These are phyloP conservation scores for Bucorvus abyssinicus DNA, from an alignment of 2,797 vertebrate species.

Conservation along the genomic window DNA sequence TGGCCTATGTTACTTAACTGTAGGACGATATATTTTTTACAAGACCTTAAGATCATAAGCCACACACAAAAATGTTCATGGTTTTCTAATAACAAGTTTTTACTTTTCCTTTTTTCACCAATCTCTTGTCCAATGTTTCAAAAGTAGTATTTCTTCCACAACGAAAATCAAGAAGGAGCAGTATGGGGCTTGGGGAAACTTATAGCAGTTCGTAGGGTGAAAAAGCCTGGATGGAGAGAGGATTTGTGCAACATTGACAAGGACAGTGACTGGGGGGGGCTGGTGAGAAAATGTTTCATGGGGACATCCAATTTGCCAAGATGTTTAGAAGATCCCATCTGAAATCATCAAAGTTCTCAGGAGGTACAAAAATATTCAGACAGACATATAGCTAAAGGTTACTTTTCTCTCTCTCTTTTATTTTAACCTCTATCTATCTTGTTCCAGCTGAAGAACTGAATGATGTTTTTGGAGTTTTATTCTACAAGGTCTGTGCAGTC, in stretches of 20 bases:
- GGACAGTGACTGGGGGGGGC: background rate
- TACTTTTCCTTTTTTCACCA: background rate
- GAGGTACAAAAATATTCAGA: background rate
- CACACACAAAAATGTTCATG: background rate
- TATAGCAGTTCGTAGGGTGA: background rate
- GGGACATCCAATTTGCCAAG: background rate
- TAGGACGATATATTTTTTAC: background rate
- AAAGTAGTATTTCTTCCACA: background rate
- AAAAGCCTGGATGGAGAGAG: background rate
- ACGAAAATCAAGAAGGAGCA: background rate
- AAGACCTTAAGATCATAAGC: background rate
- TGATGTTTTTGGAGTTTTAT: background rate
- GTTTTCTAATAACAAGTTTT: background rate
- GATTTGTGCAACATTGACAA: background rate
- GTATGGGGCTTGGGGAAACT: background rate
- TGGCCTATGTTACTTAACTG: background rate
- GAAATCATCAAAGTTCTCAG: background rate
- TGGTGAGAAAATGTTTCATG: background rate
- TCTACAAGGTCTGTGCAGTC: conserved; percentile 31
- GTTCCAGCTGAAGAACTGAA: background rate
- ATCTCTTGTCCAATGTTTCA: background rate
- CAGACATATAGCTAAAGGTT: background rate
- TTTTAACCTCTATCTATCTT: background rate
- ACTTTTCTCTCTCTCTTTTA: background rate
- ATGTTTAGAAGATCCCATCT: background rate